Evolutionary conservation across 2,113 vertebrate genomes (phyloP), one percentile per base, ranked within the genome.

Genomic region (Chaetodon trifascialis): DNA sequence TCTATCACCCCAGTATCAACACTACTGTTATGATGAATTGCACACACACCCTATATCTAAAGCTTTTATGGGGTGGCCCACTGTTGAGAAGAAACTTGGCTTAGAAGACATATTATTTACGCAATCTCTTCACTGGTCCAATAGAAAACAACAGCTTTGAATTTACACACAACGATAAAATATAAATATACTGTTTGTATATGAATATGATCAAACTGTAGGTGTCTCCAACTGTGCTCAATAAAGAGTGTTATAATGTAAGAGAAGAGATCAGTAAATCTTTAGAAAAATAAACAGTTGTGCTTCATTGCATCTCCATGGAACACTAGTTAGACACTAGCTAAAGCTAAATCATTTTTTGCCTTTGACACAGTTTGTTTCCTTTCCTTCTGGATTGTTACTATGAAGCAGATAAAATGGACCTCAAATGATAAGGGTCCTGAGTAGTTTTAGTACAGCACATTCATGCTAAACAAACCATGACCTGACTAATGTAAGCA

Each of bases 401-500:
- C 6, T 51, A 63, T 44, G 65, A 72, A 78, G n/a, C 47, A 66
- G 7, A 59, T 54, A 80, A 76, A 82, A 40, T 38, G 59, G 9
- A 82, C 54, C 59, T 87, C 16, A 67, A 73, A 64, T 60, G 65
- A 80, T 59, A 54, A 38, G 77, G 67, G 38, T 59, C 23, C 73
- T 66, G 74, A 85, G 67, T n/a, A 63, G 69, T 79, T 86, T 88
- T 55, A 86, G 71, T 52, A 46, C 86, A 73, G 79, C 92, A 81
- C 74, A 88, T 88, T 84, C 83, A 84, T 79, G 88, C 71, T 93
- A 91, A 94, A 91, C 90, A 92, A 90, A 92, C 76, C 87, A 36
- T 93, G 91, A 91, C 91, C 84, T 87, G 86, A 85, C 86, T 92
- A 92, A 92, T 91, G 86, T 90, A 92, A 92, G 89, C 89, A 92